Conservation (phyloP, 2,797 vertebrate genomes). For the Enteromius anoplus region DNA sequence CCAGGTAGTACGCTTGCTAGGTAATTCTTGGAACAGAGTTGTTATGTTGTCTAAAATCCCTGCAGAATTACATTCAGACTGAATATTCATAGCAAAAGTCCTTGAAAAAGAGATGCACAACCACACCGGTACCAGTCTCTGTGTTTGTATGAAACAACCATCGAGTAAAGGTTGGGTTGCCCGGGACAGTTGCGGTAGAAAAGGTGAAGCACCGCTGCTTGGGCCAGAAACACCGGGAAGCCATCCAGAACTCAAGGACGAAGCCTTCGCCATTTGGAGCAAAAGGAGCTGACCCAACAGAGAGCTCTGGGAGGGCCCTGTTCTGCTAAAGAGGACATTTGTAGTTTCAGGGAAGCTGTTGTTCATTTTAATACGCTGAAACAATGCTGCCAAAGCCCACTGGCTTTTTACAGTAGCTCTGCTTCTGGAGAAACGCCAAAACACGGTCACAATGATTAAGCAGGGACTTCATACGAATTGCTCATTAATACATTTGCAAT, state of each 20-base stretch:
- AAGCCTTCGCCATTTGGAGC: constrained; percentile 32
- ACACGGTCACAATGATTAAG: constrained; percentile 14
- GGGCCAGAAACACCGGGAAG: constrained; percentile 46
- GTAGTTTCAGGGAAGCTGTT: constrained; percentile 38
- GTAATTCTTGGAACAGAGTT: neutral
- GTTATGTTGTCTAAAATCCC: neutral
- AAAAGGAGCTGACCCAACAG: constrained; percentile 41
- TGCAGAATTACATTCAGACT: neutral
- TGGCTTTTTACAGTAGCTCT: constrained; percentile 37
- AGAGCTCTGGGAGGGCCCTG: constrained; percentile 42
- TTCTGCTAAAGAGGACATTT: constrained; percentile 51
- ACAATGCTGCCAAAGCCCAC: constrained; percentile 45
- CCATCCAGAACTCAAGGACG: constrained; percentile 49
- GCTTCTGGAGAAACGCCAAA: constrained; percentile 27
- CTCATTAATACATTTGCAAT: constrained; percentile 29
- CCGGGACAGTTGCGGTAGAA: neutral
- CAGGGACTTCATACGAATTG: constrained; percentile 15
- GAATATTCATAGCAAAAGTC: constrained; percentile 15
- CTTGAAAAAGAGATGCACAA: constrained; percentile 6
- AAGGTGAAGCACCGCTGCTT: constrained; percentile 29
- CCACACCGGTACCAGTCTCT: neutral
- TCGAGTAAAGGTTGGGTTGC: constrained; percentile 2
- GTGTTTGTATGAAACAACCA: constrained; percentile 23
- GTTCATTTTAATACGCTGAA: constrained; percentile 40
- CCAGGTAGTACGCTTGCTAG: neutral